These are phyloP conservation scores for Sialis lutaria DNA, from an alignment of 2,888 invertebrate species.

Conservation along the genomic window DNA sequence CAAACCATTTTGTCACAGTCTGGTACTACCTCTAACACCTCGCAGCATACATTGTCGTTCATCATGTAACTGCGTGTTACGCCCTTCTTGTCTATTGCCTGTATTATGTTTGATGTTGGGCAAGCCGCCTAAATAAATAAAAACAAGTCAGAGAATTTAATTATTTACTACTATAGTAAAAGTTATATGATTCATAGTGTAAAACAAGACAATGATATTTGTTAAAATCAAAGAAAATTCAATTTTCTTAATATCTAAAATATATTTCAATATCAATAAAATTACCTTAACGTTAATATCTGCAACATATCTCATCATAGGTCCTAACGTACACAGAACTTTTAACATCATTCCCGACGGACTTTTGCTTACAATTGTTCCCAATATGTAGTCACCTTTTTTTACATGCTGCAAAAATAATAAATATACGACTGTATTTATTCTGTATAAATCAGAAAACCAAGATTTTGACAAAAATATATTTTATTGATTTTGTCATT, in stretches of 20 bases:
- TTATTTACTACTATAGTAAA: too few species aligned
- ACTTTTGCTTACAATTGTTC: conserved; percentile 58
- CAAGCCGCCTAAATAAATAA: conserved; percentile 36
- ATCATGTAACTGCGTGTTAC: conserved; percentile 59
- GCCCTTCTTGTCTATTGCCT: conserved; percentile 63
- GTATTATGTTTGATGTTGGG: conserved; percentile 52
- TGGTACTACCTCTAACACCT: conserved; percentile 70
- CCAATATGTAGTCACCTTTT: conserved; percentile 65
- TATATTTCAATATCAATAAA: neutral
- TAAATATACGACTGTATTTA: conserved; percentile 1
- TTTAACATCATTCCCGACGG: conserved; percentile 59
- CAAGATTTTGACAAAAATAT: too few species aligned
- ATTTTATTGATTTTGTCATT: too few species aligned
- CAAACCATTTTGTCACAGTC: conserved; percentile 76
- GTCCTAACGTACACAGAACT: conserved; percentile 69
- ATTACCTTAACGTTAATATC: conserved; percentile 75
- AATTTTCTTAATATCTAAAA: too few species aligned
- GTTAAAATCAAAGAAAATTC: too few species aligned
- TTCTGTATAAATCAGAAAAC: too few species aligned
- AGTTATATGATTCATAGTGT: neutral
- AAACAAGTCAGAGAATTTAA: conserved; percentile 1
- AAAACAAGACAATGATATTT: neutral
- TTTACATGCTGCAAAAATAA: conserved; percentile 36
- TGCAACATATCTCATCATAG: conserved; percentile 60
- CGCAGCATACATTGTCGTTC: conserved; percentile 76